Conservation (phyloP, 1,140 invertebrate species). For the Brachionus rotundiformis region DNA sequence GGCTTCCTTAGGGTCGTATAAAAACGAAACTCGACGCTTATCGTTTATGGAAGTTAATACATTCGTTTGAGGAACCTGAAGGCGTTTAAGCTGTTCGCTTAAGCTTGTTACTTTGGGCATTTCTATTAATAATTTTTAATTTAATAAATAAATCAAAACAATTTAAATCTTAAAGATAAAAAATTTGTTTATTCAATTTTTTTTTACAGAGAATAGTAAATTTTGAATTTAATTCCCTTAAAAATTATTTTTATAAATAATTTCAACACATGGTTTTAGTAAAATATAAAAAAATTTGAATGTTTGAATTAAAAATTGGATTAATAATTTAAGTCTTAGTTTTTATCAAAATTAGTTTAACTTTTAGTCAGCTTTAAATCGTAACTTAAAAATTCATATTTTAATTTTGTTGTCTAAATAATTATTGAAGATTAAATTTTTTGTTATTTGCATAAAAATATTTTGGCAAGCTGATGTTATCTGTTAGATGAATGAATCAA, state of each 20-base stretch:
- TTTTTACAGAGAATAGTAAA: not conserved
- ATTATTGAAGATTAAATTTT: too few species aligned
- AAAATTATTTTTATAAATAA: not conserved
- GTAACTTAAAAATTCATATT: too few species aligned
- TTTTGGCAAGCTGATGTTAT: too few species aligned
- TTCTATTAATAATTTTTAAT: not conserved
- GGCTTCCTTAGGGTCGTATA: slow-evolving; percentile 85
- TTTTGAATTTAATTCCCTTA: not conserved
- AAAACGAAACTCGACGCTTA: slow-evolving; percentile 71
- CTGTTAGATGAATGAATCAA: too few species aligned
- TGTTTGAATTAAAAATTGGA: not conserved
- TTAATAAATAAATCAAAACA: not conserved
- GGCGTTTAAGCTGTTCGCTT: slow-evolving; percentile 44
- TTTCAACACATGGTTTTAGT: not conserved
- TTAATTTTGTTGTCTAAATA: too few species aligned
- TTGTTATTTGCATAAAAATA: too few species aligned
- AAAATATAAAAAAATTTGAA: not conserved
- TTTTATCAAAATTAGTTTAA: not conserved
- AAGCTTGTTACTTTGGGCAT: slow-evolving; percentile 44
- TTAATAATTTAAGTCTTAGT: not conserved
- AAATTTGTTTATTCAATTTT: not conserved
- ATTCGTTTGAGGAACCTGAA: slow-evolving; percentile 46
- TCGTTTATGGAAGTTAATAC: not conserved
- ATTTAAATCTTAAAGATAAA: not conserved
- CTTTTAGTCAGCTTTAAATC: not conserved